Evolutionary conservation across 2,888 invertebrate species (phyloP).

Genomic region (Amblyteles armatorius): DNA sequence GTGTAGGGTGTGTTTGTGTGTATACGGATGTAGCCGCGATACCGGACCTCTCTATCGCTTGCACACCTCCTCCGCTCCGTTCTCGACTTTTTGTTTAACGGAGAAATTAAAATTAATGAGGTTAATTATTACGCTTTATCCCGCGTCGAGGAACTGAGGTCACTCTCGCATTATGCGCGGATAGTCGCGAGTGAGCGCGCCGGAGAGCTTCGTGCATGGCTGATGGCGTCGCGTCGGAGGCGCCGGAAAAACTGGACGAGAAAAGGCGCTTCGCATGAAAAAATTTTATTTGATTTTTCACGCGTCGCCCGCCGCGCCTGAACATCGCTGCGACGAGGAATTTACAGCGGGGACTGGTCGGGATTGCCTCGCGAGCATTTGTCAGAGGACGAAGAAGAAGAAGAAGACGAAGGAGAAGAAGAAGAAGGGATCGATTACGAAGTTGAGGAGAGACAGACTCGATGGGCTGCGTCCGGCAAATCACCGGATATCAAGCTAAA

Average conservation of each 20-base stretch:
- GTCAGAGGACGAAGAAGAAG: not conserved
- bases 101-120: slow-evolving; percentile 73
- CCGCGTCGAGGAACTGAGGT: slow-evolving; percentile 69
- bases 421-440: slow-evolving; percentile 6
- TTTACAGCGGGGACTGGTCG: not conserved
- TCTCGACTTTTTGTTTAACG: slow-evolving; percentile 59
- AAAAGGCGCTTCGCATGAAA: slow-evolving; percentile 40
- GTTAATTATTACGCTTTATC: slow-evolving; percentile 71
- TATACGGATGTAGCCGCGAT: slow-evolving; percentile 17
- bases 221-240: slow-evolving; percentile 44
- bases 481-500: slow-evolving; percentile 82
- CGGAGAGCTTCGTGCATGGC: not conserved
- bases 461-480: slow-evolving; percentile 71
- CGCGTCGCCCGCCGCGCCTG: slow-evolving; percentile 11
- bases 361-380: slow-evolving; percentile 6
- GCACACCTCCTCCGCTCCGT: slow-evolving; percentile 14
- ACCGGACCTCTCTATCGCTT: slow-evolving; percentile 47
- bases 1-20: not conserved
- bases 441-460: not conserved
- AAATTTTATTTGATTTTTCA: slow-evolving; percentile 31
- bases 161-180: slow-evolving; percentile 57
- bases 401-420: not conserved
- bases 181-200: slow-evolving; percentile 24
- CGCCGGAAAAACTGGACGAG: slow-evolving; percentile 37
- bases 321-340: not conserved